Evolutionary conservation across 2,113 vertebrate species (phyloP), one percentile per base, ranked within the genome.

Genomic region (Coregonus clupeaformis): DNA sequence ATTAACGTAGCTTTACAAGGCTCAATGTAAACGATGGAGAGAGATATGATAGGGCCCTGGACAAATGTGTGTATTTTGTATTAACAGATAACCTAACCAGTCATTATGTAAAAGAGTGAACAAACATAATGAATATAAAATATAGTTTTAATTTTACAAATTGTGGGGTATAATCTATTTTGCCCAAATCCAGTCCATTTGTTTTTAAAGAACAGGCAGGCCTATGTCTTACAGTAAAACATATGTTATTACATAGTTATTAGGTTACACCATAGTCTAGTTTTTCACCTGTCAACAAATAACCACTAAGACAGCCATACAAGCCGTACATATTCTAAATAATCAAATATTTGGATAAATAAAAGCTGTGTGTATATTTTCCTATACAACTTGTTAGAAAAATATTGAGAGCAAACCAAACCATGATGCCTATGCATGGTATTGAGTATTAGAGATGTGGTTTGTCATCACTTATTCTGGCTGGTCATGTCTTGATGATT

Each of bases 1-100:
- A 79, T 88, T 90, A 89, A 90, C 77, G 81, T 85, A 85, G 81
- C 87, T 22, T 60, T 52, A 14, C 80, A 85, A 77, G 71, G 81
- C 74, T 72, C 36, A 64, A 79, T 72, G 74, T 75, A 32, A 65
- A 67, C 68, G 64, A 64, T 55, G 55, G 25, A 70, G 77, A 59
- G 13, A 6, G 1, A 27, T 69, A 9, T 49, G 6, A 25, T 65
- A 29, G n/a, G 6, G 27, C 47, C 12, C 62, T 24, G 68, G 24
- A 18, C 16, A 63, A 27, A 67, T 66, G 6, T 18, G 18, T 20
- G 16, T 9, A 29, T 66, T 66, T 6, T 60, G n/a, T 22, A n/a
- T 60, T 3, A n/a, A 60, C 6, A 24, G n/a, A 11, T 22, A 55
- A 20, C 13, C 52, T 20, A 20, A 55, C 18, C 1, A 20, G 36